Base-by-base conservation (phyloP, 2,113 vertebrate species). In the Burhinus bistriatus region DNA sequence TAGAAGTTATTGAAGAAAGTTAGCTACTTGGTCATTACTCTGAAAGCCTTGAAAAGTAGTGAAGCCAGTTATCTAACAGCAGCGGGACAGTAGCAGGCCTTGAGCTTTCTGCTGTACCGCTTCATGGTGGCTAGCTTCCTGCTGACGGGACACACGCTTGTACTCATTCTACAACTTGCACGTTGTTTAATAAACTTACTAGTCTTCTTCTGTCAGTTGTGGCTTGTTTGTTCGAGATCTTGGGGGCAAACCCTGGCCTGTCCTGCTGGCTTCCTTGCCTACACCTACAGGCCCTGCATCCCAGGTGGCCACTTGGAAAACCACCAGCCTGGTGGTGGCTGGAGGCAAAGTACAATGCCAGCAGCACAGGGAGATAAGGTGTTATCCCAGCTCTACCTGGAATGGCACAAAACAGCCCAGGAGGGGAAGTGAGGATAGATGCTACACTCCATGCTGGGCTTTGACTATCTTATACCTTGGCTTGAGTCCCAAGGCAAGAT, bases 61-160 rank as follows among this genome's bases (percentile, higher is more conserved):
- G 0, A 21, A 25, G 22, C 12, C 21, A 5, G 3, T 6, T 21
- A 2, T 0, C 11, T 7, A 21, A 9, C 6, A 8, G 3, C 3
- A 4, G 18, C 21, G 26, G 20, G 27, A 8, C 0, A 6, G 32
- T 0, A 47, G 51, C 61, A 30, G 27, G 11, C 5, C 51, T 36
- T 6, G 12, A 27, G 26, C 12, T 27, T 42, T 29, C 22, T 72
- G 61, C 40, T 44, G 14, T 11, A 2, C 49, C 32, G 38, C 22
- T 26, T 38, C 6, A 15, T 5, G 3, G 5, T 15, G 30, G 30
- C 15, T 30, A 4, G 9, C 27, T n/a, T 54, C 54, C 29, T 42
- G 21, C 12, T 42, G 42, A 11, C 26, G 47, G 8, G 25, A 29
- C 3, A 15, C 12, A 29, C 2, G 0, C 8, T 12, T 21, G 29